Percentiles rank a stretch among this genome's conserved stretches.
phyloP scores from a whole-genome alignment of 2,888 invertebrate genomes.

The Dasypogon diadema region DNA sequence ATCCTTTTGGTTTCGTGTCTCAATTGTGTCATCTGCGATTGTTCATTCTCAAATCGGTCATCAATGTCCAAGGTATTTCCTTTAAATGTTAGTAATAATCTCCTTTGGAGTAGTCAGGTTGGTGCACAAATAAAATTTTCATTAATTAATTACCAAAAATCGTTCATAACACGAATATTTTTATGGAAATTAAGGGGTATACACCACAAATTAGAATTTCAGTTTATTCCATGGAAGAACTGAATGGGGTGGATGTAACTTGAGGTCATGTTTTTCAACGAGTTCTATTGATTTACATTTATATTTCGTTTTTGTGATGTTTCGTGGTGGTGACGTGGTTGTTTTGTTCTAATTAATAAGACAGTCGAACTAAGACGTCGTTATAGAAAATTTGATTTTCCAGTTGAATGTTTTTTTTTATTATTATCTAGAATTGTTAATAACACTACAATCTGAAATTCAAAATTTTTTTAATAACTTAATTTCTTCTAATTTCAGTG shows the following conservation, averaged over 20 bases:
- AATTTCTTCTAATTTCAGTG: slow-evolving; percentile 70
- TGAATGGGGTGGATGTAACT: too few relatives aligned
- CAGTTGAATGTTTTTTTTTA: too few relatives aligned
- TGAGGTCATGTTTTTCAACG: too few relatives aligned
- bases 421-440: too few relatives aligned
- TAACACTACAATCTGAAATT: neutral
- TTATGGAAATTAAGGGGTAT: slow-evolving; percentile 24
- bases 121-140: slow-evolving; percentile 13
- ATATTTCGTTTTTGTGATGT: too few relatives aligned
- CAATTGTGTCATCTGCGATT: slow-evolving; percentile 33
- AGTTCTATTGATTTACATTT: neutral
- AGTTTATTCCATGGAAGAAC: too few relatives aligned
- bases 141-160: slow-evolving; percentile 49
- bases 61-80: slow-evolving; percentile 33
- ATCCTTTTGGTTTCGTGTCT: slow-evolving; percentile 30
- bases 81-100: slow-evolving; percentile 36
- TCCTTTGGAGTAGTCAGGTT: slow-evolving; percentile 6
- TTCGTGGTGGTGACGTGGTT: too few relatives aligned
- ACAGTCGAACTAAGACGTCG: too few relatives aligned
- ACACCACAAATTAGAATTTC: too few relatives aligned
- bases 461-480: slow-evolving; percentile 21
- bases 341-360: too few relatives aligned
- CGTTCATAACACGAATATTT: slow-evolving; percentile 44
- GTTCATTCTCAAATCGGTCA: slow-evolving; percentile 20
- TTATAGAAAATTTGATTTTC: neutral